Evolutionary conservation across 1,140 invertebrate genomes (phyloP), one percentile per base, ranked within the genome.

Genomic region (Drosophila burlai): DNA sequence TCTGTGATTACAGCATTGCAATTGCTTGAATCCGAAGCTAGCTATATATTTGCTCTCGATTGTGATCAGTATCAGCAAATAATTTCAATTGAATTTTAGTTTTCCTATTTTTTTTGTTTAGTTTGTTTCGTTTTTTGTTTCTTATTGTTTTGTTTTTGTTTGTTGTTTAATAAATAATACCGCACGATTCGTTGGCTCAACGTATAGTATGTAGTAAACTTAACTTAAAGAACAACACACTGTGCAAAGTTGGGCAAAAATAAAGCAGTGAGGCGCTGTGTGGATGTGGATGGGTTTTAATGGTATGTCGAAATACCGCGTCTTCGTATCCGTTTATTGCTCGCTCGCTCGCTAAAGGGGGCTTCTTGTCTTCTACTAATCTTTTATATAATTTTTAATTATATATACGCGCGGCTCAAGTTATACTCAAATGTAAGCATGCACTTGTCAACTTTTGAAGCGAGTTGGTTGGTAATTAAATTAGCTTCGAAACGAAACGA

Each of bases 101-200:
- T 66, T 50, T 36, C 54, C 36, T 50, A 43, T 75, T 50, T 54
- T 66, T 66, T 77, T 26, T 60, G 31, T 73, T 55, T 60, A 36
- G 49, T 78, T 59, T 38, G 34, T 74, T 67, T 77, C 55, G 45
- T 60, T 63, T 55, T 74, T 54, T 38, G 50, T 49, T 54, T 45
- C n/a, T 2, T 58, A 2, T 65, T 64, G 43, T 49, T 65, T 24
- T 24, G 45, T 59, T 63, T 55, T 74, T 54, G 24, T 24, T 24
- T 24, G 24, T 64, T 29, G 4, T 77, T 57, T 74, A 87, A 87
- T 87, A 87, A 87, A 87, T 87, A 87, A 87, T 87, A 87, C 83
- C 83, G 79, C 81, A 89, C 81, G 65, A 87, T 89, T 89, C 76
- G 83, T 86, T 86, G 80, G 83, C 83, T 87, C 83, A 89, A 89